Conservation (phyloP, 2,888 invertebrate species). For the Drosophila paranaensis region DNA sequence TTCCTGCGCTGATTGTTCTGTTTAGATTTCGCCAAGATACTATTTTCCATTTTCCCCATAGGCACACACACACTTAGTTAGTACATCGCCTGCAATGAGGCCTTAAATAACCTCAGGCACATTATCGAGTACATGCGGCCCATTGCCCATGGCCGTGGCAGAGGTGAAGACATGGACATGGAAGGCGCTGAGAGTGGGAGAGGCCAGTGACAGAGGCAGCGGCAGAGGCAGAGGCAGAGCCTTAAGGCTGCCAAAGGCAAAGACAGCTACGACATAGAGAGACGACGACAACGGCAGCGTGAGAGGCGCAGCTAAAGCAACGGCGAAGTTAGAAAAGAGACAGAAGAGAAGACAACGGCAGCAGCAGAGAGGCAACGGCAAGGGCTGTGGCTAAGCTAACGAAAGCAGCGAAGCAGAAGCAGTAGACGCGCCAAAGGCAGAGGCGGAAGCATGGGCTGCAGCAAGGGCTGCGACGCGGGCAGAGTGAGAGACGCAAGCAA, state of each 20-base stretch:
- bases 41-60: constrained; percentile 20
- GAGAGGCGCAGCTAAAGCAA: not conserved
- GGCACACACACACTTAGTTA: constrained; percentile 17
- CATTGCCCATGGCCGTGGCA: constrained; percentile 25
- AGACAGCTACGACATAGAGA: not conserved
- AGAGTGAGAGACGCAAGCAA: constrained; percentile 11
- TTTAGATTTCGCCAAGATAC: constrained; percentile 7
- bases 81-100: constrained; percentile 62
- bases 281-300: not conserved
- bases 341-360: not conserved
- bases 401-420: constrained; percentile 1
- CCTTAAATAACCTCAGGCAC: constrained; percentile 66
- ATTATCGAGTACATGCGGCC: constrained; percentile 70
- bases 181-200: constrained; percentile 1
- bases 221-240: not conserved
- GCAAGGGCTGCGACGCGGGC: not conserved
- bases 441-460: constrained; percentile 2
- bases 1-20: constrained; percentile 7
- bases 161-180: constrained; percentile 20
- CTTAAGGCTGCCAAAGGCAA: not conserved
- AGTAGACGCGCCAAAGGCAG: not conserved
- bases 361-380: not conserved
- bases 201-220: not conserved
- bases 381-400: not conserved
- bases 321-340: not conserved